Conservation (phyloP, 1,140 invertebrate species). For the Micrasema longulum region DNA sequence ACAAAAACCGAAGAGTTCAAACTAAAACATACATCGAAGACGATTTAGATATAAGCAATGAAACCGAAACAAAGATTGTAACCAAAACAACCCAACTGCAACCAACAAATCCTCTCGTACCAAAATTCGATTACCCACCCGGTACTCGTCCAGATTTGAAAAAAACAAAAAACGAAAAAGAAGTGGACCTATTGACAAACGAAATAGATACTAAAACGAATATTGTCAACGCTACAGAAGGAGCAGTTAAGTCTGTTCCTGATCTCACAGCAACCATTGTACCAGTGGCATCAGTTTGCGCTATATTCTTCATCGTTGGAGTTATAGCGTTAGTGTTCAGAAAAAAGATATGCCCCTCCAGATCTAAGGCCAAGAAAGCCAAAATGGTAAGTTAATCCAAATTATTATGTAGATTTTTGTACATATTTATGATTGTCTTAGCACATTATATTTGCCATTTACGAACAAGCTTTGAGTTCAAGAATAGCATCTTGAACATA, state of each 20-base stretch:
- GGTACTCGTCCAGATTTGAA: slow-evolving; percentile 34
- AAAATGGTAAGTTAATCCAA: slow-evolving; percentile 67
- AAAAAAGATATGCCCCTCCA: slow-evolving; percentile 68
- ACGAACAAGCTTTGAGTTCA: too few species aligned
- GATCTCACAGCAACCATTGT: slow-evolving; percentile 70
- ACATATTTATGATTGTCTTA: too few species aligned
- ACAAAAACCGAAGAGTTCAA: slow-evolving; percentile 42
- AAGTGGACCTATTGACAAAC: slow-evolving; percentile 24
- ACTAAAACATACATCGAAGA: slow-evolving; percentile 52
- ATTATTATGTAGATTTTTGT: too few species aligned
- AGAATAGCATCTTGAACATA: too few species aligned
- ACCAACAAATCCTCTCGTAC: slow-evolving; percentile 54
- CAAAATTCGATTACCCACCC: slow-evolving; percentile 36
- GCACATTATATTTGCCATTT: too few species aligned
- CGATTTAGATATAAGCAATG: slow-evolving; percentile 42
- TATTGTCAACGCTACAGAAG: slow-evolving; percentile 58
- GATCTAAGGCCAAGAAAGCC: slow-evolving; percentile 69
- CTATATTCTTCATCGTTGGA: slow-evolving; percentile 69
- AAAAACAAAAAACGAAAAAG: slow-evolving; percentile 11
- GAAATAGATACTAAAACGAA: slow-evolving; percentile 18
- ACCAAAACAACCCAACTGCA: slow-evolving; percentile 55
- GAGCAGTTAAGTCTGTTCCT: slow-evolving; percentile 58
- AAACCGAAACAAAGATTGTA: slow-evolving; percentile 53
- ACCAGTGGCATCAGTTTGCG: slow-evolving; percentile 70
- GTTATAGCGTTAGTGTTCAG: slow-evolving; percentile 69